Percentiles rank a stretch among this genome's conserved stretches.
These are phyloP conservation scores for Drosophila miranda DNA, from an alignment of 1,140 invertebrate species.

Conservation along the genomic window DNA sequence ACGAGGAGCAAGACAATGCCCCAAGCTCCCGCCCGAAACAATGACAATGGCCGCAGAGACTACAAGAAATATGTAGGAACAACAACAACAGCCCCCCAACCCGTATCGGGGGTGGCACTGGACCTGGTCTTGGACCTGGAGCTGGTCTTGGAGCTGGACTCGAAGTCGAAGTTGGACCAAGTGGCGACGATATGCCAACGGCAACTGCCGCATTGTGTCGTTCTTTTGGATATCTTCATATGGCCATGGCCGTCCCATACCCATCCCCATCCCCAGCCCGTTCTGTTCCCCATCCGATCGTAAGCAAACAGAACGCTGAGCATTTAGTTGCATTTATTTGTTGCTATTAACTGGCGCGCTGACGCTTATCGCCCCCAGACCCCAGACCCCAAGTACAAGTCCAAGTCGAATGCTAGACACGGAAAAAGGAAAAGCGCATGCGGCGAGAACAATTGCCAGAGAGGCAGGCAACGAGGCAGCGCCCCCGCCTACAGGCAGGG, in stretches of 20 bases:
- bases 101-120: constrained; percentile 22
- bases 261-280: neutral
- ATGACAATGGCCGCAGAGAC: constrained; percentile 65
- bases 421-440: constrained; percentile 70
- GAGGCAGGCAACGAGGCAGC: constrained; percentile 47
- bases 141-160: neutral
- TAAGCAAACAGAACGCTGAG: constrained; percentile 33
- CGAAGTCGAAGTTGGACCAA: constrained; percentile 20
- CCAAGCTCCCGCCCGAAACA: constrained; percentile 15
- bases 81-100: constrained; percentile 23
- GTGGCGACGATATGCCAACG: constrained; percentile 73
- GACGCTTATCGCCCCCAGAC: constrained; percentile 68
- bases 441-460: constrained; percentile 76
- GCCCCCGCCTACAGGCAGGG: constrained; percentile 23
- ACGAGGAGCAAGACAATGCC: constrained; percentile 61
- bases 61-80: constrained; percentile 51
- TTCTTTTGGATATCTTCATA: constrained; percentile 82
- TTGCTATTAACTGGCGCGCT: constrained; percentile 81
- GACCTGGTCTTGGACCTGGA: no score
- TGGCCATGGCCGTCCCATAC: constrained; percentile 32
- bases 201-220: constrained; percentile 78
- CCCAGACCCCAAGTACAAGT: constrained; percentile 5
- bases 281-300: constrained; percentile 11
- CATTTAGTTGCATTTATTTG: constrained; percentile 82
- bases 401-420: constrained; percentile 56